Evolutionary conservation across 2,113 vertebrate species (phyloP), one percentile per base, ranked within the genome.

Genomic region (Coturnix japonica): DNA sequence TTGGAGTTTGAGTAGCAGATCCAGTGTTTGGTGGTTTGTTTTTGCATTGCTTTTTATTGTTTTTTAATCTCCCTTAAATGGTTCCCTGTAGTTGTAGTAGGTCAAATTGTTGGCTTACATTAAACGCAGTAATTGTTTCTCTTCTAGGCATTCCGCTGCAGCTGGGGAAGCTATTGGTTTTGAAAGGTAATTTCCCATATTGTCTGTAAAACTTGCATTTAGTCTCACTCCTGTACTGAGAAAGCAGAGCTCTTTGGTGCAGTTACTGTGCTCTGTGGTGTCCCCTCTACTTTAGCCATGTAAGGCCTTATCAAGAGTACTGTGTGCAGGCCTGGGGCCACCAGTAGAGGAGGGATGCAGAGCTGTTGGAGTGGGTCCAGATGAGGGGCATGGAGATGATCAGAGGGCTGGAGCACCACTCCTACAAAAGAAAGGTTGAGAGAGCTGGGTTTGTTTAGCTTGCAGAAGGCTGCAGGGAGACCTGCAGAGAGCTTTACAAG

Each of bases 101-200:
- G 0, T 47, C 44, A 46, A 72, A 49, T 30, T 33, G 56, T 10
- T 47, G 25, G 44, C 14, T 82, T 66, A 66, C 37, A 65, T 43
- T 66, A 90, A 76, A 33, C 0, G 67, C 11, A 63, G 41, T 65
- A 31, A 2, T 66, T 57, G 65, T 91, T 84, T 90, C 25, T 85
- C 37, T 95, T 91, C 46, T 88, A 96, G 95, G 47, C 28, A 11
- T 73, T 49, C 35, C 7, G 4, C 44, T 53, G 19, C 23, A 63
- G 8, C 37, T 76, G 69, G 30, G 60, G 31, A 49, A 13, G 11
- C 13, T 70, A 2, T 0, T 4, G n/a, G 2, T 60, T 7, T 1
- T 3, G 25, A 54, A 84, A 97, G 94, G 95, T 97, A 92, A 90
- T 92, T 88, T 88, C 14, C 15, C 30, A 18, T 70, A 11, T 54